Conservation (phyloP, 2,888 invertebrate genomes). For the Stegana nigrithorax region DNA sequence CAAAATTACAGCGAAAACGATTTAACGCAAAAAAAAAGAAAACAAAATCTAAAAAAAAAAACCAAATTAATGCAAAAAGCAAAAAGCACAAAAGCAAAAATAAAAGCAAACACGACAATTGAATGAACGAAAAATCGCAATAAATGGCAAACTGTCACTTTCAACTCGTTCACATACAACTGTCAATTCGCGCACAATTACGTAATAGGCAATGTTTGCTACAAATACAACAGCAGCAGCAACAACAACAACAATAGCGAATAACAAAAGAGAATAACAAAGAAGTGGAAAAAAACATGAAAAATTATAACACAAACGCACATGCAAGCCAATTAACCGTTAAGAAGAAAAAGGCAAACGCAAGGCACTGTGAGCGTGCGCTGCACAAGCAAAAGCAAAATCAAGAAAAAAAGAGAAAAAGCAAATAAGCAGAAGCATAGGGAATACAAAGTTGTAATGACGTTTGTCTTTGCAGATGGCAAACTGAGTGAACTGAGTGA, state of each 20-base stretch:
- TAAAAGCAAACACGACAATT: neutral
- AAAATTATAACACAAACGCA: neutral
- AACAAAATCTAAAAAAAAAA: neutral
- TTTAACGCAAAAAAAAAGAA: neutral
- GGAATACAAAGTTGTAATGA: neutral
- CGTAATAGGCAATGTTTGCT: constrained; percentile 14
- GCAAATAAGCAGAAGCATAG: no score
- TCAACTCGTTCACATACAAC: constrained; percentile 15
- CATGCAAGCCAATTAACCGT: neutral
- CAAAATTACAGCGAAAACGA: neutral
- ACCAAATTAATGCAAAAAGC: neutral
- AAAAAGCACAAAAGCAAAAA: neutral
- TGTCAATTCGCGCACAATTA: constrained; percentile 15
- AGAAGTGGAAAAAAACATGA: neutral
- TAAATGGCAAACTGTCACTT: constrained; percentile 20
- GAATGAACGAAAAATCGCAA: no score
- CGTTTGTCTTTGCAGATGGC: no score
- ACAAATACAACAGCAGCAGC: neutral
- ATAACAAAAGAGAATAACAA: neutral
- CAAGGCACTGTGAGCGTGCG: neutral
- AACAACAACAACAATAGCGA: neutral
- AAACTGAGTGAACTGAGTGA: neutral
- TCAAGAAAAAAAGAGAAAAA: neutral
- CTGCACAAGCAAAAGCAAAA: constrained; percentile 1
- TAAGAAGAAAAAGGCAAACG: neutral